Conservation (phyloP, 1,140 invertebrate genomes). For the Samia ricini region DNA sequence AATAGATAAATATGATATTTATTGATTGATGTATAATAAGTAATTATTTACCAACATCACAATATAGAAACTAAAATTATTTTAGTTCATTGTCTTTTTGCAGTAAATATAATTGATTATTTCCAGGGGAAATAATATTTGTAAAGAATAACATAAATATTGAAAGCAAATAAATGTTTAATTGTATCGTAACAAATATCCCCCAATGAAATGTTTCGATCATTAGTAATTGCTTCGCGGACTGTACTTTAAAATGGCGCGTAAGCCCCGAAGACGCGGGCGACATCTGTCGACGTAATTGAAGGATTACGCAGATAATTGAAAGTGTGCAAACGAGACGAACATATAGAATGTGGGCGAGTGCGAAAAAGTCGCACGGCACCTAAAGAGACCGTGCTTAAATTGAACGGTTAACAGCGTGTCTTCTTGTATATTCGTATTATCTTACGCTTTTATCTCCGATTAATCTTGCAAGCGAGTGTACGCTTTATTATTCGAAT, state of each 20-base stretch:
- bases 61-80: too few species aligned
- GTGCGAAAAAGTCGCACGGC: slow-evolving; percentile 41
- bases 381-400: slow-evolving; percentile 44
- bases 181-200: not conserved
- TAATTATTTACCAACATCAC: too few species aligned
- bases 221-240: slow-evolving; percentile 28
- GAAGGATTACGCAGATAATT: slow-evolving; percentile 77
- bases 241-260: slow-evolving; percentile 74
- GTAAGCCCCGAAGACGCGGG: slow-evolving; percentile 71
- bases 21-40: too few species aligned
- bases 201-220: not conserved
- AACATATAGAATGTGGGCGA: slow-evolving; percentile 8
- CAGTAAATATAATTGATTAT: too few species aligned
- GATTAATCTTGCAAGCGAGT: slow-evolving; percentile 68
- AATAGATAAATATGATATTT: too few species aligned
- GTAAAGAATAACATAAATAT: not conserved
- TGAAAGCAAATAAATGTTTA: not conserved
- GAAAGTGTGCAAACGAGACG: slow-evolving; percentile 63
- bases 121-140: not conserved
- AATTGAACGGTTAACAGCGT: slow-evolving; percentile 73
- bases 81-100: too few species aligned
- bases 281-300: slow-evolving; percentile 77
- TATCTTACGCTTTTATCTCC: slow-evolving; percentile 74
- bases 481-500: slow-evolving; percentile 30
- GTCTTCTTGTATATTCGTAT: slow-evolving; percentile 73